These are phyloP conservation scores for Drosophila athabasca DNA, from an alignment of 1,140 invertebrate genomes.

Conservation along the genomic window DNA sequence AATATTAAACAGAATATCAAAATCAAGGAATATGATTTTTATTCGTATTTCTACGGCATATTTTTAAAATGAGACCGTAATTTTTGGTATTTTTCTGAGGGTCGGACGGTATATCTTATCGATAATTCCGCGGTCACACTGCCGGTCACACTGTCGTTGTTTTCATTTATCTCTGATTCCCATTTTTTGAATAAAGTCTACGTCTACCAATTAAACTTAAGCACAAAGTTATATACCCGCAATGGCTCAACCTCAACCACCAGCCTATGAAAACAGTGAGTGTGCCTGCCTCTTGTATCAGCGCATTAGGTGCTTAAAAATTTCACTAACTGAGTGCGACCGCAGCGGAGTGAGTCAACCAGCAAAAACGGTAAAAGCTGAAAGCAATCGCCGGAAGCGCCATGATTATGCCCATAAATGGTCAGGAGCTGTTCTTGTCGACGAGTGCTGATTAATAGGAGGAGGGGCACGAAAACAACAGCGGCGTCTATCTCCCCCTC, in stretches of 20 bases:
- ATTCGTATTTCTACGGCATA: too few relatives aligned
- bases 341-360: slow-evolving; percentile 69
- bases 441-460: neutral
- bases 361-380: slow-evolving; percentile 66
- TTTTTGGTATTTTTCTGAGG: too few relatives aligned
- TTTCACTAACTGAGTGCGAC: slow-evolving; percentile 2
- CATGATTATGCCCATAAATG: slow-evolving; percentile 76
- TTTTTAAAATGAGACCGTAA: too few relatives aligned
- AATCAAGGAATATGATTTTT: too few relatives aligned
- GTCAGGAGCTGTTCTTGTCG: slow-evolving; percentile 29
- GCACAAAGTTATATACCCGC: slow-evolving; percentile 18
- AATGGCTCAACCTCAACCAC: slow-evolving; percentile 80
- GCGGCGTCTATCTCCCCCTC: neutral
- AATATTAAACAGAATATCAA: too few relatives aligned
- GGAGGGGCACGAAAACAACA: neutral
- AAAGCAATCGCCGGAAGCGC: slow-evolving; percentile 59
- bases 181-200: slow-evolving; percentile 28
- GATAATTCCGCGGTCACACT: too few relatives aligned
- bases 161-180: too few relatives aligned
- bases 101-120: too few relatives aligned
- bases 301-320: slow-evolving; percentile 17
- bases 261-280: slow-evolving; percentile 82
- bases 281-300: slow-evolving; percentile 31
- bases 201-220: too few relatives aligned
- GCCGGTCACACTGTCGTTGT: too few relatives aligned